Evolutionary conservation across 2,888 invertebrate species (phyloP), one percentile per base, ranked within the genome.

Genomic region (Hypena proboscidalis): DNA sequence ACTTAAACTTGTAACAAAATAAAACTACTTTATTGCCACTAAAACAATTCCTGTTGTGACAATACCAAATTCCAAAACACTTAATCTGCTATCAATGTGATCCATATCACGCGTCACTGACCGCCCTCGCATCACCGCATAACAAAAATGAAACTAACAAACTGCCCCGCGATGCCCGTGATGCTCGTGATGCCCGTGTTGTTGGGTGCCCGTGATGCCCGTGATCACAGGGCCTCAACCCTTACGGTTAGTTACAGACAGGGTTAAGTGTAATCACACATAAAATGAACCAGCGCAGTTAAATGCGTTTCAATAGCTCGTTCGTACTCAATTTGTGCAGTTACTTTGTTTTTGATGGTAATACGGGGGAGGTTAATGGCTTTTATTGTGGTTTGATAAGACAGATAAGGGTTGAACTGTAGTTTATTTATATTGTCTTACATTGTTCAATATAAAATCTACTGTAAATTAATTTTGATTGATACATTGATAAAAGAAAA

Each of bases 181-280:
- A n/a, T n/a, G n/a, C n/a, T n/a, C n/a, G n/a, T n/a, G n/a, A n/a
- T n/a, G n/a, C n/a, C n/a, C n/a, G n/a, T 22, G 14, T 19, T 33
- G 29, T 9, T 7, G 31, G 7, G 14, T 9, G 30, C 33, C 68
- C 56, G 64, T 69, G 26, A 34, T 30, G 17, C 3, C 15, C 33
- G 74, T 77, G 83, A 85, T 83, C 77, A 82, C 77, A 84, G 79
- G 70, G 79, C 52, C 51, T 60, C 67, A 86, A 84, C 88, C 88
- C 87, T 86, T 86, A 85, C 82, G 88, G 89, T 88, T 88, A 85
- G 89, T 89, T 88, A 87, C 54, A 62, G 52, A 53, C 54, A 67
- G 65, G 70, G 74, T 76, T 71, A 70, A 59, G 68, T 52, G 80
- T 80, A 87, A 85, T 87, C 72, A 80, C 44, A 78, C 81, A 80